Percentiles rank a stretch among this genome's conserved stretches.
phyloP scores from a whole-genome alignment of 2,113 vertebrate genomes.

The Aythya baeri region DNA sequence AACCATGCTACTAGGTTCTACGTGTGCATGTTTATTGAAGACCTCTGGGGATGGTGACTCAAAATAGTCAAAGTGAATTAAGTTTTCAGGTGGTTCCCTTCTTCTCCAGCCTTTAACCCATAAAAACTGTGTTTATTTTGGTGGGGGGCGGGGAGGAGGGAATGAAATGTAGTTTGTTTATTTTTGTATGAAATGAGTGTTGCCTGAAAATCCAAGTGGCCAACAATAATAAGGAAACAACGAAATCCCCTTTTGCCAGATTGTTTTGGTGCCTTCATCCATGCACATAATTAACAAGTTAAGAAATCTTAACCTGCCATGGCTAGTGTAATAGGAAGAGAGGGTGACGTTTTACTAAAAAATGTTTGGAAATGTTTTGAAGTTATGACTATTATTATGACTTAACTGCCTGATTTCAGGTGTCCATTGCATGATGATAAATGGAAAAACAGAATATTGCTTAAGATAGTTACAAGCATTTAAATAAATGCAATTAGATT shows the following conservation, averaged over 20 bases:
- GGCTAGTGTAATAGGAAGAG: background rate
- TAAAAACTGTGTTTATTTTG: background rate
- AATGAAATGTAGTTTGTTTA: background rate
- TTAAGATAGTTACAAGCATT: background rate
- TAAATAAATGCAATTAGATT: background rate
- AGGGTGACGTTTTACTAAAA: background rate
- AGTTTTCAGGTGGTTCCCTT: background rate
- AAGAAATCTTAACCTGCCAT: background rate
- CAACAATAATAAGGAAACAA: background rate
- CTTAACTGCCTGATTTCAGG: background rate
- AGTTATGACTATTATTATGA: background rate
- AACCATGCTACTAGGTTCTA: no score
- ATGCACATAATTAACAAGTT: background rate
- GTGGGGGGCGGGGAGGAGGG: rapidly evolving
- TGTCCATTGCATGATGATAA: background rate
- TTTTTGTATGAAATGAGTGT: background rate
- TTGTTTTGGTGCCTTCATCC: no score
- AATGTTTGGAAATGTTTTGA: background rate
- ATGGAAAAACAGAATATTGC: background rate
- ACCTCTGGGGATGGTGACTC: no score
- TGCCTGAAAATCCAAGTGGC: background rate
- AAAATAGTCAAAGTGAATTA: slow-evolving; percentile 12
- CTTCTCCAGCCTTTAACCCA: background rate
- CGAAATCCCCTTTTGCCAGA: background rate
- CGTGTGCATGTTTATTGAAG: no score